Evolutionary conservation across 2,888 invertebrate species (phyloP).

Genomic region (Alcis repandata): DNA sequence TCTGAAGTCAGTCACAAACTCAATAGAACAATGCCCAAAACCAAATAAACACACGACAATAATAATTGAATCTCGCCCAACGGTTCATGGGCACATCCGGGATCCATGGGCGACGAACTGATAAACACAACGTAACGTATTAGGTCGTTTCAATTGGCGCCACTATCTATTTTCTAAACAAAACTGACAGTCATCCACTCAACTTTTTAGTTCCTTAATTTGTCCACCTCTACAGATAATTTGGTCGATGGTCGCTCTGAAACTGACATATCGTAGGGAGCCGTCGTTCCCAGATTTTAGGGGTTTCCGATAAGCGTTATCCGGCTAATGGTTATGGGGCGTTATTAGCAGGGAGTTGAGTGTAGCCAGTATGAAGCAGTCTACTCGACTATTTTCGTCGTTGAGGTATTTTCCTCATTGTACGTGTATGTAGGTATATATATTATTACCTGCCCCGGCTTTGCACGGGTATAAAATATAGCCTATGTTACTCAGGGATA

Average conservation of each 20-base stretch:
- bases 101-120: slow-evolving; percentile 3
- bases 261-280: slow-evolving; percentile 31
- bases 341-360: slow-evolving; percentile 21
- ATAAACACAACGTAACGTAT: not conserved
- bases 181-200: not conserved
- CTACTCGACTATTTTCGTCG: not conserved
- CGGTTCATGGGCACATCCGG: slow-evolving; percentile 38
- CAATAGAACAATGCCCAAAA: not conserved
- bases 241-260: slow-evolving; percentile 1
- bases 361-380: slow-evolving; percentile 3
- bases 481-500: too few species aligned
- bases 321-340: slow-evolving; percentile 25
- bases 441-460: too few species aligned
- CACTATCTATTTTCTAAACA: not conserved
- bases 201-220: not conserved
- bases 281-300: slow-evolving; percentile 33
- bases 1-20: not conserved
- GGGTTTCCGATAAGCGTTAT: slow-evolving; percentile 40
- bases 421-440: not conserved
- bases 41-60: not conserved
- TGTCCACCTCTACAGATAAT: not conserved
- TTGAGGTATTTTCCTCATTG: slow-evolving; percentile 1
- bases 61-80: slow-evolving; percentile 21
- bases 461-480: too few species aligned
- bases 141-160: not conserved